Percentiles rank a stretch among this genome's conserved stretches.
These are phyloP conservation scores for Neosalanx taihuensis DNA, from an alignment of 2,797 vertebrate species.

Conservation along the genomic window DNA sequence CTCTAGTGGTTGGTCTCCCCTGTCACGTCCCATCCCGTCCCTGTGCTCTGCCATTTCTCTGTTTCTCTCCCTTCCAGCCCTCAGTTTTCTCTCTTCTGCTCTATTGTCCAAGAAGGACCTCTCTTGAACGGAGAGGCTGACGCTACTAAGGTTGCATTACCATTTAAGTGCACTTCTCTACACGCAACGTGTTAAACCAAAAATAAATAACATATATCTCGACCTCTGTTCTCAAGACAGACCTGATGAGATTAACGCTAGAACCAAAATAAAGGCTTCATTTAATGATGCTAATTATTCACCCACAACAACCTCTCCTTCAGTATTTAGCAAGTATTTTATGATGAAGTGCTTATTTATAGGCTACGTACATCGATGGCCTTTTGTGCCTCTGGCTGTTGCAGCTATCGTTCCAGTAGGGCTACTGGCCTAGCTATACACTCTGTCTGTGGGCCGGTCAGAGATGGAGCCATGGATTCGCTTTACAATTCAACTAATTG, in stretches of 20 bases:
- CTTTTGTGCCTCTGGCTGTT: constrained; percentile 27
- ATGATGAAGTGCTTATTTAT: constrained; percentile 26
- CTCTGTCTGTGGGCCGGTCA: constrained; percentile 20
- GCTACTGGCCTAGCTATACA: constrained; percentile 44
- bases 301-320: neutral
- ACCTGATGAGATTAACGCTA: neutral
- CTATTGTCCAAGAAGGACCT: constrained; percentile 28
- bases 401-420: constrained; percentile 32
- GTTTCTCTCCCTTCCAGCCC: constrained; percentile 29
- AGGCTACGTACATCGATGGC: constrained; percentile 17
- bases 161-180: neutral
- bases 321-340: constrained; percentile 6
- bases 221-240: no score
- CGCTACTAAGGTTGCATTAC: neutral
- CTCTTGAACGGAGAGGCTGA: constrained; percentile 7
- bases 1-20: constrained; percentile 54
- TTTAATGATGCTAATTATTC: neutral
- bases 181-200: neutral
- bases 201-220: neutral
- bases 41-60: constrained; percentile 34
- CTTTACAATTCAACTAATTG: constrained; percentile 48
- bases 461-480: constrained; percentile 10
- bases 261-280: no score
- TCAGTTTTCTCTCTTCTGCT: constrained; percentile 31
- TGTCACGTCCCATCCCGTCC: constrained; percentile 59